Evolutionary conservation across 2,113 vertebrate genomes (phyloP).

Genomic region (Lonchura striata): DNA sequence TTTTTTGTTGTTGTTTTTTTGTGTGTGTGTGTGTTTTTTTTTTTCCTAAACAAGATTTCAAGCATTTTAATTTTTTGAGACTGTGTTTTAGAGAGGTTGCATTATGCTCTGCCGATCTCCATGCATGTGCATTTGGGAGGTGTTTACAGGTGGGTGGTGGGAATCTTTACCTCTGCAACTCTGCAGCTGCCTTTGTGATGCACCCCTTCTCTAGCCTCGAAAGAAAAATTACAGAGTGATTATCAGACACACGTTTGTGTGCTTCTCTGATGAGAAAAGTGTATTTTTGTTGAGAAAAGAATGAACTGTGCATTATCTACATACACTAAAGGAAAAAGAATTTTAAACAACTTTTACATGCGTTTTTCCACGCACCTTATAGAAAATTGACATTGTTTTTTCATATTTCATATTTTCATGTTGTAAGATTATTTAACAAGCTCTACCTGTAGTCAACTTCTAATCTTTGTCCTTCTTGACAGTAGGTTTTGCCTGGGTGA

Average conservation of each 20-base stretch:
- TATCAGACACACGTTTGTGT: neutral
- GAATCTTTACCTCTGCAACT: neutral
- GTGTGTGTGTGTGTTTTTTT: neutral
- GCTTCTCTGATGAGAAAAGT: neutral
- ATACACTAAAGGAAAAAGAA: neutral
- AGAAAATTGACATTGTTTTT: neutral
- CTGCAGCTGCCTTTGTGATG: neutral
- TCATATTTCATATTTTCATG: neutral
- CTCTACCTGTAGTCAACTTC: neutral
- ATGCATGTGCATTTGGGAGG: neutral
- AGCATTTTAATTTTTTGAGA: neutral
- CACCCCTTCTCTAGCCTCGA: neutral
- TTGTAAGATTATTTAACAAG: neutral
- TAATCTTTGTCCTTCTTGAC: neutral
- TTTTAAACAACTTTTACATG: neutral
- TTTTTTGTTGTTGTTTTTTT: neutral
- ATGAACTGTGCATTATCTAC: neutral
- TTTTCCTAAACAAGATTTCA: neutral
- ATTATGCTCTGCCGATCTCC: neutral
- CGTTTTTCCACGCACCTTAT: neutral
- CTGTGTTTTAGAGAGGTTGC: neutral
- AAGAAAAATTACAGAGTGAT: neutral
- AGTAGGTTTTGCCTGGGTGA: neutral
- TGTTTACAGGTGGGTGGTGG: neutral
- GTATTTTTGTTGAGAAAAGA: neutral